Evolutionary conservation across 2,113 vertebrate species (phyloP).

Genomic region (Myxocyprinus asiaticus): DNA sequence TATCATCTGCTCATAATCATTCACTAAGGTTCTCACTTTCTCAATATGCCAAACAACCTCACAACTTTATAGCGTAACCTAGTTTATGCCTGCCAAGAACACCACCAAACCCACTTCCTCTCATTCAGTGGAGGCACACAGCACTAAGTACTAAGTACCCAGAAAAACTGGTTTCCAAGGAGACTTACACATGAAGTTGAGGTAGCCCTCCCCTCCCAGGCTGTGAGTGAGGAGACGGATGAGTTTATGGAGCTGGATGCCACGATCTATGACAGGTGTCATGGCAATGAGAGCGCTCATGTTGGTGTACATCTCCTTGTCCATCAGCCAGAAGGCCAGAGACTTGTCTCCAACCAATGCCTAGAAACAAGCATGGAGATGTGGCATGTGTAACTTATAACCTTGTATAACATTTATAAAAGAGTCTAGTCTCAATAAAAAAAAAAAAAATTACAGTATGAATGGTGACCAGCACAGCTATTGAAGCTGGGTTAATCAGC

Average conservation of each 20-base stretch:
- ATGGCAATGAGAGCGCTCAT: constrained; percentile 79
- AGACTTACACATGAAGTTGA: constrained; percentile 72
- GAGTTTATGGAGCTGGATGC: constrained; percentile 85
- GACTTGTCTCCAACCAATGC: constrained; percentile 84
- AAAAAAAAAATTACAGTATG: no score
- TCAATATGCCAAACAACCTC: not conserved
- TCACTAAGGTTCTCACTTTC: not conserved
- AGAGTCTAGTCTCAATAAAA: no score
- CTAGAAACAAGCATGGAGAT: constrained; percentile 52
- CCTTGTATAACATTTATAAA: no score
- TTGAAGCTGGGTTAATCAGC: no score
- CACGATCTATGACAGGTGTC: constrained; percentile 78
- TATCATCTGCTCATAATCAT: not conserved
- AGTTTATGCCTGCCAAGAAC: not conserved
- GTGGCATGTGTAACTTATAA: no score
- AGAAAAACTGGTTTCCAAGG: not conserved
- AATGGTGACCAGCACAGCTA: no score
- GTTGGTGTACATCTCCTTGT: constrained; percentile 85
- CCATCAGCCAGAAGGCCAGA: constrained; percentile 79
- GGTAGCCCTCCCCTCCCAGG: not conserved
- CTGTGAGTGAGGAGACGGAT: constrained; percentile 83
- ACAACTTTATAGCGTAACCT: not conserved
- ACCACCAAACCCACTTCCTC: not conserved
- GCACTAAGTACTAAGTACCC: not conserved
- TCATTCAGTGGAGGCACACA: not conserved